Conservation (phyloP, 1,140 invertebrate species). For the Lysiphlebus fabarum region DNA sequence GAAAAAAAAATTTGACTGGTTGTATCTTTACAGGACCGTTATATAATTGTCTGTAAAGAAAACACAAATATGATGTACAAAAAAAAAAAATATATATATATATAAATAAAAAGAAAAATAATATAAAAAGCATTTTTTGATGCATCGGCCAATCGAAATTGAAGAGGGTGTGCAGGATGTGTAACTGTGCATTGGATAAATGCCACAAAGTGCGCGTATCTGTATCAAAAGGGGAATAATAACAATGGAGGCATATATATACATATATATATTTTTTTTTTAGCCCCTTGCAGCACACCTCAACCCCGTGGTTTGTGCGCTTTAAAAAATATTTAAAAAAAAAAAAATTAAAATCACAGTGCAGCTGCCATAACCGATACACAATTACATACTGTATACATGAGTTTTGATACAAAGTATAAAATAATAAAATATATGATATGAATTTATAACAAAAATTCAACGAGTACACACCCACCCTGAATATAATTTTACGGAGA, state of each 20-base stretch:
- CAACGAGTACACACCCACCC: constrained; percentile 9
- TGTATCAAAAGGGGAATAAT: constrained; percentile 35
- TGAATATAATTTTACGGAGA: constrained; percentile 21
- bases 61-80: background rate
- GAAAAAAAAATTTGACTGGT: background rate
- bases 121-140: background rate
- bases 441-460: constrained; percentile 3
- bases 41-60: background rate
- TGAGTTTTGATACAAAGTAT: constrained; percentile 7
- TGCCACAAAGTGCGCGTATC: constrained; percentile 35
- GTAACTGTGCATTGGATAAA: constrained; percentile 21
- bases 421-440: constrained; percentile 14
- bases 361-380: constrained; percentile 44
- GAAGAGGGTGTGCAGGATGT: constrained; percentile 3
- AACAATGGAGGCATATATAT: constrained; percentile 46
- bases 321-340: background rate
- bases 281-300: constrained; percentile 11
- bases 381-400: constrained; percentile 34
- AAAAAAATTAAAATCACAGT: constrained; percentile 27
- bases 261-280: constrained; percentile 27
- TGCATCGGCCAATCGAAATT: background rate
- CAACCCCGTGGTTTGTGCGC: constrained; percentile 7
- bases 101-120: background rate
- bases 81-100: background rate
- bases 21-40: background rate